These are phyloP conservation scores for Lycophotia porphyrea DNA, from an alignment of 2,888 invertebrate genomes.

Conservation along the genomic window DNA sequence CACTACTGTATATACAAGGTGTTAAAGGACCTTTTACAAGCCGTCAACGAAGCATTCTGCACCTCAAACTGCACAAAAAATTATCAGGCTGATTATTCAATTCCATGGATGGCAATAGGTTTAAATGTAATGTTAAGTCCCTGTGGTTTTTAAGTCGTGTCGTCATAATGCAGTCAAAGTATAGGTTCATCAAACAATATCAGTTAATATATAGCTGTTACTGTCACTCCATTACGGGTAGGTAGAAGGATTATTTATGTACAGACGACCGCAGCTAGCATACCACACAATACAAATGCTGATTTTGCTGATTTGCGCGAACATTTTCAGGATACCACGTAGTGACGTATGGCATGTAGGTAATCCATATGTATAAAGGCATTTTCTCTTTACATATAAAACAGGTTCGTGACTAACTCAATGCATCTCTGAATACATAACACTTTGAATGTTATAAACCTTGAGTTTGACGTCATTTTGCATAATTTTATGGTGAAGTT, in stretches of 20 bases:
- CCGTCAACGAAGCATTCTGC: neutral
- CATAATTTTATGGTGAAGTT: neutral
- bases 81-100: neutral
- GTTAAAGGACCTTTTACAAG: neutral
- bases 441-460: neutral
- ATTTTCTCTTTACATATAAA: slow-evolving; percentile 48
- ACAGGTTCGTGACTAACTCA: slow-evolving; percentile 43
- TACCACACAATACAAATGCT: slow-evolving; percentile 36
- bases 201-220: slow-evolving; percentile 39
- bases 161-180: slow-evolving; percentile 25
- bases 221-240: slow-evolving; percentile 19
- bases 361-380: slow-evolving; percentile 38
- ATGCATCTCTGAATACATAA: slow-evolving; percentile 33
- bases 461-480: neutral
- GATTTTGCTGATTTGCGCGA: slow-evolving; percentile 47
- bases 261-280: slow-evolving; percentile 26
- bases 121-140: too few relatives aligned
- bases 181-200: slow-evolving; percentile 48
- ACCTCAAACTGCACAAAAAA: neutral
- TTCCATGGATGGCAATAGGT: neutral
- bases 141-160: slow-evolving; percentile 6
- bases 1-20: neutral
- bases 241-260: slow-evolving; percentile 16
- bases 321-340: slow-evolving; percentile 31
- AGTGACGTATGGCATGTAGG: slow-evolving; percentile 18